These are phyloP conservation scores for Platalea minor DNA, from an alignment of 2,797 vertebrate genomes.

Conservation along the genomic window DNA sequence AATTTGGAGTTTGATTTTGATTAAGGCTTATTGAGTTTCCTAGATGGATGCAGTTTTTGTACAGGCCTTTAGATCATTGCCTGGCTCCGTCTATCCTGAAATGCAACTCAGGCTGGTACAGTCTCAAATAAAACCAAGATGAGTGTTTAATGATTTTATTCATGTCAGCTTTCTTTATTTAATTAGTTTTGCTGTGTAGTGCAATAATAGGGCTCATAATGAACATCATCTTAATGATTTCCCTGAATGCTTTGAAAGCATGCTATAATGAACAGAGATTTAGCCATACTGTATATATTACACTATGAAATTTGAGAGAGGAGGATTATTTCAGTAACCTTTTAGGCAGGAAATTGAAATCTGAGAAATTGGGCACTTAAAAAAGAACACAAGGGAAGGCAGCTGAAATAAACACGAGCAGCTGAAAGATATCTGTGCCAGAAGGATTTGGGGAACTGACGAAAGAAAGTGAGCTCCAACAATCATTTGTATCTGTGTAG, in stretches of 20 bases:
- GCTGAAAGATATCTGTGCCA: background rate
- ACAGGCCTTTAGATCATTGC: background rate
- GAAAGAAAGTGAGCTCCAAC: background rate
- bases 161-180: slow-evolving; percentile 66
- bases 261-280: slow-evolving; percentile 31
- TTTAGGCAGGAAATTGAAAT: slow-evolving; percentile 39
- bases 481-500: background rate
- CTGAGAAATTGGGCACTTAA: slow-evolving; percentile 20
- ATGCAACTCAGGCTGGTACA: background rate
- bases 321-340: slow-evolving; percentile 16
- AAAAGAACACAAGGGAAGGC: background rate
- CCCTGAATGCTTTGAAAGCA: slow-evolving; percentile 42
- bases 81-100: background rate
- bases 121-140: slow-evolving; percentile 31
- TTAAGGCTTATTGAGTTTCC: background rate
- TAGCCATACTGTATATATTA: slow-evolving; percentile 16
- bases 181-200: slow-evolving; percentile 67
- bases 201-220: slow-evolving; percentile 60
- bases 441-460: background rate
- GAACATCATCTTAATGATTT: slow-evolving; percentile 59
- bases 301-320: background rate
- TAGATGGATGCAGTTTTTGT: background rate
- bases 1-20: background rate
- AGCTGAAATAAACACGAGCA: background rate
- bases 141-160: slow-evolving; percentile 59